These are phyloP conservation scores for Heteropelma amictum DNA, from an alignment of 2,888 invertebrate genomes.

Conservation along the genomic window DNA sequence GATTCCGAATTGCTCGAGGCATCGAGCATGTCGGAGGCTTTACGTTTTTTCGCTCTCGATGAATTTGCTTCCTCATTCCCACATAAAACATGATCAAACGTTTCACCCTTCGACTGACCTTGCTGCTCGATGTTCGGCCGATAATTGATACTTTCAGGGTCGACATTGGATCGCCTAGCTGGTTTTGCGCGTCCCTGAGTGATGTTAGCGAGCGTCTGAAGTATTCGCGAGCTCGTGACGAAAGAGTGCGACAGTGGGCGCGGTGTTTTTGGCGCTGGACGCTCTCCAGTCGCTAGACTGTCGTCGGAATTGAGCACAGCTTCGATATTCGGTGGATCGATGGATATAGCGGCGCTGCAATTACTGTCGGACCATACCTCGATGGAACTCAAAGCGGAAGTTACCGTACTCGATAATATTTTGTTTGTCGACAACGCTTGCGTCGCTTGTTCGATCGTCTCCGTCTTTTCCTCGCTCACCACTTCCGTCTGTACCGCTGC, in stretches of 20 bases:
- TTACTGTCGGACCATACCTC: conserved; percentile 73
- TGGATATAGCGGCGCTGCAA: conserved; percentile 65
- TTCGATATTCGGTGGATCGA: conserved; percentile 68
- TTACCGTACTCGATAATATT: conserved; percentile 62
- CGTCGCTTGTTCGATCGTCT: conserved; percentile 19
- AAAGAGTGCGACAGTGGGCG: conserved; percentile 69
- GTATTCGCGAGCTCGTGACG: conserved; percentile 72
- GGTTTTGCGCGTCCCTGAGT: conserved; percentile 66
- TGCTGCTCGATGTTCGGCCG: neutral
- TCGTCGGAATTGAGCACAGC: conserved; percentile 67
- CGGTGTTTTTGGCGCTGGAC: conserved; percentile 48
- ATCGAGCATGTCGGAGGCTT: conserved; percentile 67
- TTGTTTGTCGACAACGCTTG: conserved; percentile 51
- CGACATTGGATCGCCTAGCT: neutral
- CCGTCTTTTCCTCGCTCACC: conserved; percentile 38
- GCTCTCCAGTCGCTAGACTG: conserved; percentile 53
- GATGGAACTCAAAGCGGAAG: conserved; percentile 66
- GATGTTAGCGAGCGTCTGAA: conserved; percentile 73
- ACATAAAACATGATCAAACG: neutral
- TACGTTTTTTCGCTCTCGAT: conserved; percentile 63
- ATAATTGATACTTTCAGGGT: neutral
- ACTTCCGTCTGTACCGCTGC: conserved; percentile 69
- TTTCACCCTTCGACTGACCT: conserved; percentile 55
- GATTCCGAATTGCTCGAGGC: conserved; percentile 61
- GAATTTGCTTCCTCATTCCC: conserved; percentile 13